Percentiles rank a stretch among this genome's conserved stretches.
phyloP scores from a whole-genome alignment of 2,113 vertebrate species.

The Hydrolagus affinis region DNA sequence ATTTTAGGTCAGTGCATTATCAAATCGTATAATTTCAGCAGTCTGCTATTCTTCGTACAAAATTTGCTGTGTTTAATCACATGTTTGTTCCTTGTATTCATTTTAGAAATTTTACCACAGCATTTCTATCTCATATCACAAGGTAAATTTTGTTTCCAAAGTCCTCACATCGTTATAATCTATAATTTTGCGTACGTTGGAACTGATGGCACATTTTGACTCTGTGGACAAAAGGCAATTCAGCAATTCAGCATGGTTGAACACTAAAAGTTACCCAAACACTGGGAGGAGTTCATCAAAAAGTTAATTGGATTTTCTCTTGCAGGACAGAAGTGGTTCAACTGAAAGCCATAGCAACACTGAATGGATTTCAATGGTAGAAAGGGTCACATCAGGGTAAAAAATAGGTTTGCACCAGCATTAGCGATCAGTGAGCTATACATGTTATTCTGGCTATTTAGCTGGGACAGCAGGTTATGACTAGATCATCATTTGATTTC shows the following conservation, averaged over 20 bases:
- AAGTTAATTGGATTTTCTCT: constrained; percentile 30
- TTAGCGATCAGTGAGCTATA: no score
- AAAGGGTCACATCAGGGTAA: background rate
- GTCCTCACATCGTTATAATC: background rate
- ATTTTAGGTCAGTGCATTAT: no score
- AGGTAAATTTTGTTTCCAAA: background rate
- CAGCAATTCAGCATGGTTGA: background rate
- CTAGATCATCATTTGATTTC: background rate
- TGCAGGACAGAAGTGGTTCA: background rate
- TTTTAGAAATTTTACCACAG: no score
- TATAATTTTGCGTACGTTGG: background rate
- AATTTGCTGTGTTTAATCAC: no score
- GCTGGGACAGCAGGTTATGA: background rate
- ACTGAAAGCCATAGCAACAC: background rate
- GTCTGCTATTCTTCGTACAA: no score
- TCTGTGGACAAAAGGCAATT: constrained; percentile 10
- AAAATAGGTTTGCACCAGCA: no score
- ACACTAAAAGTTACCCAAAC: background rate
- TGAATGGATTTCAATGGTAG: background rate
- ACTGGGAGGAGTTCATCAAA: constrained; percentile 3
- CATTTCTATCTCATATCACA: background rate
- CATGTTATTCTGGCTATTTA: background rate
- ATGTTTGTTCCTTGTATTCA: no score
- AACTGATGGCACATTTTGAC: background rate
- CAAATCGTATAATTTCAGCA: no score